A percentile compares a stretch with the other conserved stretches of the same genome.
These are phyloP conservation scores for Brachyhypopomus occidentalis DNA, from an alignment of 2,113 vertebrate genomes.

Conservation along the genomic window DNA sequence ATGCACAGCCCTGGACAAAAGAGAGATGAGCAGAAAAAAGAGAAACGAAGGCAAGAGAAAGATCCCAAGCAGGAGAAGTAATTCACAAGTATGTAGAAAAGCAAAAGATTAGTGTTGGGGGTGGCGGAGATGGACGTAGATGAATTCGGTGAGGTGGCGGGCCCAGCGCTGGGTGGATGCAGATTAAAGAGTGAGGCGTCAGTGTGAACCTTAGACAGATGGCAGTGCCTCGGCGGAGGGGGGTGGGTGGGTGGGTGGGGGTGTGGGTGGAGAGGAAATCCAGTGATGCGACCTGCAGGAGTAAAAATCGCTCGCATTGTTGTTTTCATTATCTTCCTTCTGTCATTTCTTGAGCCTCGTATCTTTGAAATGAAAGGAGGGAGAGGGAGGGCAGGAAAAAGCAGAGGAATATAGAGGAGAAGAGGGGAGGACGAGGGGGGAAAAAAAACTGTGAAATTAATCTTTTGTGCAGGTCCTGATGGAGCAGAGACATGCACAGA, in stretches of 20 bases:
- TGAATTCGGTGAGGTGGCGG: constrained; percentile 75
- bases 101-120: constrained; percentile 55
- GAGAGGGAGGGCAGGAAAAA: constrained; percentile 70
- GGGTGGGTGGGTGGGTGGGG: constrained; percentile 56
- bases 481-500: constrained; percentile 99
- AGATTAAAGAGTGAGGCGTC: constrained; percentile 80
- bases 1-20: background rate
- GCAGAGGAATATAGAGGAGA: constrained; percentile 70
- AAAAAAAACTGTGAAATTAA: constrained; percentile 98
- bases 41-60: constrained; percentile 11
- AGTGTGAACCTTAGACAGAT: constrained; percentile 87
- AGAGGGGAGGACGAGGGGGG: constrained; percentile 56
- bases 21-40: background rate
- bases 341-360: constrained; percentile 98
- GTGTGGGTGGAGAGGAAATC: constrained; percentile 77
- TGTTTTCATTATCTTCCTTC: constrained; percentile 99
- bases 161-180: constrained; percentile 74
- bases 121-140: constrained; percentile 63
- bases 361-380: constrained; percentile 93
- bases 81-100: constrained; percentile 49
- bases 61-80: constrained; percentile 37
- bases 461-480: constrained; percentile 99
- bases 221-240: constrained; percentile 73
- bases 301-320: constrained; percentile 97
- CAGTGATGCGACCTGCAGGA: constrained; percentile 89